Conservation (phyloP, 1,140 invertebrate species). For the Parapsyche elsis region DNA sequence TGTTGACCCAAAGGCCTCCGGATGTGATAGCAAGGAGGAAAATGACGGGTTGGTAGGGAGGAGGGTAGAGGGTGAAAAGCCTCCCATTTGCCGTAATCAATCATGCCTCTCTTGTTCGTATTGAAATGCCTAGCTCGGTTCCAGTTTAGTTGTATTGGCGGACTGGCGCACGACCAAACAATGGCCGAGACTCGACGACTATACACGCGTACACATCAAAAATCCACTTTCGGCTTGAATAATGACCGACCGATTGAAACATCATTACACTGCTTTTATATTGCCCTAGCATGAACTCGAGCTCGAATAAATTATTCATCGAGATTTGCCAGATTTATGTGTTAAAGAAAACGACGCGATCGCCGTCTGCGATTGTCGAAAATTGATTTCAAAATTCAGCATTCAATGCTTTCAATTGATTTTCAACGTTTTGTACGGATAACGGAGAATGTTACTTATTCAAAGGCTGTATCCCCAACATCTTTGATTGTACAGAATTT, state of each 20-base stretch:
- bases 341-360: no score
- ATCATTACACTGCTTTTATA: conserved; percentile 23
- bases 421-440: no score
- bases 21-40: conserved; percentile 6
- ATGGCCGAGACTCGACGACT: not conserved
- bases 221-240: conserved; percentile 32
- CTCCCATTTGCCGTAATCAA: conserved; percentile 38
- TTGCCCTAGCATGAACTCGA: no score
- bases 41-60: no score
- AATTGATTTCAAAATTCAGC: not conserved
- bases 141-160: conserved; percentile 22
- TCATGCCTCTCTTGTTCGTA: conserved; percentile 38
- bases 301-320: not conserved
- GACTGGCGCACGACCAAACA: conserved; percentile 19
- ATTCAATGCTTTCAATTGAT: no score
- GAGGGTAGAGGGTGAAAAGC: not conserved
- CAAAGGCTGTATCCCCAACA: no score
- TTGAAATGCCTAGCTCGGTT: conserved; percentile 27
- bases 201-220: conserved; percentile 16
- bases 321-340: not conserved
- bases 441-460: no score
- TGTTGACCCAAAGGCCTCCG: conserved; percentile 8
- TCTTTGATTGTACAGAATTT: no score
- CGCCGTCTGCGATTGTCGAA: not conserved
- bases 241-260: conserved; percentile 34